Evolutionary conservation across 1,140 invertebrate genomes (phyloP), one percentile per base, ranked within the genome.

Genomic region (Bombus superbus): DNA sequence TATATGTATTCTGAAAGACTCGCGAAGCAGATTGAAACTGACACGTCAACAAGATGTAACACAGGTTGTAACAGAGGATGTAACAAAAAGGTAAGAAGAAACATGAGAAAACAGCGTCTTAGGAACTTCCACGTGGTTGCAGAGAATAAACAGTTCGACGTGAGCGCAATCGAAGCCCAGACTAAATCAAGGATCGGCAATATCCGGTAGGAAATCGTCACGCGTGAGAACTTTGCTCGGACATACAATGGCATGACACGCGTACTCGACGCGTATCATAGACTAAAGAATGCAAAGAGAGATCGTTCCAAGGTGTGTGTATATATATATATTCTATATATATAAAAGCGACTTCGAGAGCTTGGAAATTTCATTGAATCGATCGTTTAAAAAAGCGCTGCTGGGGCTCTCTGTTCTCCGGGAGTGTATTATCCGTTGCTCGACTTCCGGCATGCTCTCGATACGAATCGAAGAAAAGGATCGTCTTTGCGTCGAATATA

Each of bases 41-140:
- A 88, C 77, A 64, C 69, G 57, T 84, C 35, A 18, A 38, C 47
- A 9, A n/a, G 25, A 72, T 6, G 2, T 28, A 74, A 47, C 80
- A 84, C 44, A 44, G 77, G 42, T 53, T 81, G 81, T 47, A 81
- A 28, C 8, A 40, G 57, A 86, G 75, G 59, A 22, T 53, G 47
- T 53, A 83, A 68, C 59, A 68, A 72, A 76, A 44, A 87, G 64
- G 62, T 57, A 86, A 78, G 59, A 11, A 8, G 71, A 35, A 72
- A 69, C 66, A 62, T 42, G 59, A 53, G 42, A 74, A 42, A 85
- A 75, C 72, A 75, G 71, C 47, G 73, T 89, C 76, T 78, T 86
- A 89, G 88, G 88, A 89, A 89, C 88, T 89, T 89, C 38, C 71
- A 69, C 32, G 64, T 83, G 87, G 68, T 57, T 81, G 76, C 59